Conservation (phyloP, 2,797 vertebrate genomes). For the Sciurus vulgaris region DNA sequence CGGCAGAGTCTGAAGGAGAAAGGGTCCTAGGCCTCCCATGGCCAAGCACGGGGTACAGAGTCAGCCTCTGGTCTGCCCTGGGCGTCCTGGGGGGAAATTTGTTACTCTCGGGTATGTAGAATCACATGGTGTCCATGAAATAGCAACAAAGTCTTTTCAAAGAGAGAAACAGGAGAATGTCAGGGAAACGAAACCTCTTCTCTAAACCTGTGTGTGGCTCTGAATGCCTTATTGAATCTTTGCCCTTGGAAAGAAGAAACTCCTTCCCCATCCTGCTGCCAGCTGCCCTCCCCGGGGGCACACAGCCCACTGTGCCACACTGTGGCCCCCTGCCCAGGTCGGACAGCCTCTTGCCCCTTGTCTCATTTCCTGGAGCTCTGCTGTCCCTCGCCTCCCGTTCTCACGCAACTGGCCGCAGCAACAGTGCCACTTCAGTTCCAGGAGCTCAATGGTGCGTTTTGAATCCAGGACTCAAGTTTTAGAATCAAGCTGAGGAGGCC, state of each 20-base stretch:
- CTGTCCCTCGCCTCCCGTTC: not conserved
- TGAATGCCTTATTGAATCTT: not conserved
- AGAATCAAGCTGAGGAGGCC: not conserved
- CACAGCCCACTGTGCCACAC: not conserved
- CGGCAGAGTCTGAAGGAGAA: not conserved
- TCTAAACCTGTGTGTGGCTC: not conserved
- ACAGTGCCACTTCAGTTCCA: fast-evolving
- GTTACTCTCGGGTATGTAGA: not conserved
- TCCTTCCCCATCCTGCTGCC: not conserved
- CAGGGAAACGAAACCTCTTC: not conserved
- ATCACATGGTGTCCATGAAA: not conserved
- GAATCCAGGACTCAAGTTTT: not conserved
- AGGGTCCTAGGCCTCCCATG: fast-evolving
- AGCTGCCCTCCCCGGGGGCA: fast-evolving
- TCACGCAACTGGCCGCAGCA: not conserved
- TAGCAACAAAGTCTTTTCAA: not conserved
- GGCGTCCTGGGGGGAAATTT: not conserved
- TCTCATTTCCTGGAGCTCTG: not conserved
- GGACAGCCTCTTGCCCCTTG: fast-evolving
- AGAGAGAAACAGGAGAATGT: not conserved
- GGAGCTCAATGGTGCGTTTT: not conserved
- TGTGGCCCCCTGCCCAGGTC: fast-evolving
- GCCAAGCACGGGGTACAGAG: fast-evolving
- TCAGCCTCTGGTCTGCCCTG: not conserved
- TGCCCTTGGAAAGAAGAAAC: not conserved